Conservation (phyloP, 2,888 invertebrate species). For the Acrobasis suavella region DNA sequence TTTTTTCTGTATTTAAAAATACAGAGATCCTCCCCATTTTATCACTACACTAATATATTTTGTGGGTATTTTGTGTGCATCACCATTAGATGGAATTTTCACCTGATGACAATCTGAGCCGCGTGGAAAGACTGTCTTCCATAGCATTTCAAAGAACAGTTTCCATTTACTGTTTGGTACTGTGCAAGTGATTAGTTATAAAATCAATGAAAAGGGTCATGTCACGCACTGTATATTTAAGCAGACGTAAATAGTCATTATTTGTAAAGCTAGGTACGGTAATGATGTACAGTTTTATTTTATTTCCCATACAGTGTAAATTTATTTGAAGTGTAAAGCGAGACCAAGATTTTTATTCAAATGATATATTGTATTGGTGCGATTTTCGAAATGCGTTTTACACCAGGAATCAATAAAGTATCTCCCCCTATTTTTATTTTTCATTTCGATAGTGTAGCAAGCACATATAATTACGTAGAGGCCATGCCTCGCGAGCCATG, state of each 20-base stretch:
- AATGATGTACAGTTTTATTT: constrained; percentile 71
- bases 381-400: constrained; percentile 81
- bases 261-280: constrained; percentile 65
- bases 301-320: constrained; percentile 58
- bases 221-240: constrained; percentile 62
- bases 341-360: constrained; percentile 79
- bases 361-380: constrained; percentile 77
- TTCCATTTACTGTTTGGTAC: neutral
- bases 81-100: too few species aligned
- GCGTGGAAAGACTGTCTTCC: too few species aligned
- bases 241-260: constrained; percentile 53
- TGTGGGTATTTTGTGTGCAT: too few species aligned
- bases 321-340: constrained; percentile 73
- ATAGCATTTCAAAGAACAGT: neutral
- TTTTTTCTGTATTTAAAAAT: too few species aligned
- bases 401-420: constrained; percentile 82
- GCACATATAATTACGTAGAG: neutral
- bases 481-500: too few species aligned
- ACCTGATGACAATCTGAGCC: too few species aligned
- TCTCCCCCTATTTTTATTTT: constrained; percentile 65
- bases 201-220: constrained; percentile 31
- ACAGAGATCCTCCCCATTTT: too few species aligned
- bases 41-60: too few species aligned
- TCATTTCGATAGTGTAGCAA: constrained; percentile 40
- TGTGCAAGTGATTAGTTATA: constrained; percentile 11